A percentile compares a stretch with the other conserved stretches of the same genome.
Evolutionary conservation across 2,113 vertebrate species (phyloP).

Genomic region (Columba janthina): DNA sequence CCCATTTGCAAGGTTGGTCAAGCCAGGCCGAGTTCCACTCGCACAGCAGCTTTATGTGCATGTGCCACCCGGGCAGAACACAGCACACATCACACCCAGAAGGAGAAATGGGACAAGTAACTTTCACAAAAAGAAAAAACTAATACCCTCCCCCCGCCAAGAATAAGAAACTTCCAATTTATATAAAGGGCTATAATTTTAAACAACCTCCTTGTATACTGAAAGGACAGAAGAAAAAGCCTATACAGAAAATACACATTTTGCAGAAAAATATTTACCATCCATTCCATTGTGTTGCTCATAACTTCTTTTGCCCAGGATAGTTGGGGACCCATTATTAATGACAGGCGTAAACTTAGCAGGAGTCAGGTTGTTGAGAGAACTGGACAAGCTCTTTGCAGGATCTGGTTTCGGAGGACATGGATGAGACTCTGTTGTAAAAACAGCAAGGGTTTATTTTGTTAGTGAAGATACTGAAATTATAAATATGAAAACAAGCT

Average conservation of each 20-base stretch:
- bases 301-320: constrained; percentile 94
- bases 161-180: not conserved
- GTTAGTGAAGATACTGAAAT: not conserved
- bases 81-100: not conserved
- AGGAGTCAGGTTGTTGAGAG: constrained; percentile 86
- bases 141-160: not conserved
- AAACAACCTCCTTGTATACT: not conserved
- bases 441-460: not conserved
- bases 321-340: constrained; percentile 96
- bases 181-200: not conserved
- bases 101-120: not conserved
- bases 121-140: not conserved
- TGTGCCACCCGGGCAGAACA: not conserved
- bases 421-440: constrained; percentile 88
- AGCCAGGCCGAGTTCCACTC: not conserved
- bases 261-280: constrained; percentile 76
- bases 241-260: not conserved
- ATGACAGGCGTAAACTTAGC: constrained; percentile 91
- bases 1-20: not conserved
- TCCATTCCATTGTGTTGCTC: constrained; percentile 97
- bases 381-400: constrained; percentile 81
- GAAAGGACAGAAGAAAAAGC: not conserved
- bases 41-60: not conserved
- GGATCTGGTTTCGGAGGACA: constrained; percentile 87
- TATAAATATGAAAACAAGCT: not conserved